These are phyloP conservation scores for Kryptolebias marmoratus DNA, from an alignment of 2,113 vertebrate genomes.

Conservation along the genomic window DNA sequence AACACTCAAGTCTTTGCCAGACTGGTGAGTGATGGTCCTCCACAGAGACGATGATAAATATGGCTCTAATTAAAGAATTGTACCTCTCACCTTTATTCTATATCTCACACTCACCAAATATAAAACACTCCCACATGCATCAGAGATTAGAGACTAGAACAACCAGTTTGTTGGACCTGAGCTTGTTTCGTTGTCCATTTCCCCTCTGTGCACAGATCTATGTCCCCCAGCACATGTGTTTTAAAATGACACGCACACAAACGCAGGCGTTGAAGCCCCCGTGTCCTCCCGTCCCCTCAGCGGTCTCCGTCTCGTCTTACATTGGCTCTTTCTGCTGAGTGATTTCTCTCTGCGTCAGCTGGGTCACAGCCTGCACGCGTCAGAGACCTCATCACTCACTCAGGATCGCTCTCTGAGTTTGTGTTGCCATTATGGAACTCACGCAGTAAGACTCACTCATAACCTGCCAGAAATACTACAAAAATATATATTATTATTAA, in stretches of 20 bases:
- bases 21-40: slow-evolving; percentile 15
- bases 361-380: background rate
- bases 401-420: background rate
- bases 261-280: slow-evolving; percentile 7
- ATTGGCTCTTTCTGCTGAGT: slow-evolving; percentile 22
- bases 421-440: background rate
- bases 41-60: slow-evolving; percentile 23
- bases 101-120: background rate
- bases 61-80: slow-evolving; percentile 32
- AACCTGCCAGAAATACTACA: too few relatives aligned
- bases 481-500: too few relatives aligned
- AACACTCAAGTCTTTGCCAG: background rate
- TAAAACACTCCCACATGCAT: background rate
- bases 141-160: slow-evolving; percentile 34
- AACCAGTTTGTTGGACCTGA: background rate
- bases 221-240: background rate
- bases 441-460: background rate
- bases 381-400: slow-evolving; percentile 5
- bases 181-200: background rate
- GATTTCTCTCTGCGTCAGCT: slow-evolving; percentile 34
- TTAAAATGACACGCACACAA: background rate
- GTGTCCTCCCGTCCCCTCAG: slow-evolving; percentile 9
- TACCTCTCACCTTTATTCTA: slow-evolving; percentile 1
- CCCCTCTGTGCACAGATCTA: background rate
- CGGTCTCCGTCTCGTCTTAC: slow-evolving; percentile 37